Conservation (phyloP, 2,797 vertebrate species). For the Choloepus didactylus region DNA sequence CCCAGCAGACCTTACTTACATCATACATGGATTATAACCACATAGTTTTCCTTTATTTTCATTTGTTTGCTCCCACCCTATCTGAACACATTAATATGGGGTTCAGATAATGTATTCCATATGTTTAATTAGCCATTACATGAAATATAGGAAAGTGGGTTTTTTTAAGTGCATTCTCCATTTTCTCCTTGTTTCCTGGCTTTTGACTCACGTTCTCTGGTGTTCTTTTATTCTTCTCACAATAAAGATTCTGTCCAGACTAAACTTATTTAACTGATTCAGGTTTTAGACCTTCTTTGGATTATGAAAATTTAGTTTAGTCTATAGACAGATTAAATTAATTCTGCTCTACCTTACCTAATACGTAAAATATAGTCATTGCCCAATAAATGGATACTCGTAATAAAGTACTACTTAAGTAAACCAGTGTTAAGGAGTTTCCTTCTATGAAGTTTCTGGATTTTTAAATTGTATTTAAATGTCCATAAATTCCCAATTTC, state of each 20-base stretch:
- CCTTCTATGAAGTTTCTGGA: constrained; percentile 1
- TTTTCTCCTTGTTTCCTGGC: constrained; percentile 59
- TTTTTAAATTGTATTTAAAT: constrained; percentile 58
- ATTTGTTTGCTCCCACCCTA: constrained; percentile 59
- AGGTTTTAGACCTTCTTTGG: constrained; percentile 58
- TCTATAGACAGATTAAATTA: constrained; percentile 66
- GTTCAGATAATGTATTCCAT: constrained; percentile 72
- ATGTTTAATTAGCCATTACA: constrained; percentile 76
- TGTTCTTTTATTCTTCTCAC: constrained; percentile 4
- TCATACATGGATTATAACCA: constrained; percentile 35
- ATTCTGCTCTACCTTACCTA: constrained; percentile 24
- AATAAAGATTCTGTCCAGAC: constrained; percentile 61
- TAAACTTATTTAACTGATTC: constrained; percentile 57
- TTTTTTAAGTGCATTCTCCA: constrained; percentile 41
- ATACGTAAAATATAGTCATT: neutral
- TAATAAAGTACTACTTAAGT: constrained; percentile 54
- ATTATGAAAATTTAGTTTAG: constrained; percentile 51
- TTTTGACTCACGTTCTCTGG: constrained; percentile 63
- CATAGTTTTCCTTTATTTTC: constrained; percentile 70
- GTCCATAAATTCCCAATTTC: constrained; percentile 34
- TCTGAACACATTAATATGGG: constrained; percentile 73
- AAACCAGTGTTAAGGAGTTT: neutral
- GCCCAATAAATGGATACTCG: neutral
- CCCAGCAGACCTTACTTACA: constrained; percentile 31
- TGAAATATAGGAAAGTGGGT: constrained; percentile 68